These are phyloP conservation scores for Sinelater perroti DNA, from an alignment of 2,888 invertebrate genomes.

Conservation along the genomic window DNA sequence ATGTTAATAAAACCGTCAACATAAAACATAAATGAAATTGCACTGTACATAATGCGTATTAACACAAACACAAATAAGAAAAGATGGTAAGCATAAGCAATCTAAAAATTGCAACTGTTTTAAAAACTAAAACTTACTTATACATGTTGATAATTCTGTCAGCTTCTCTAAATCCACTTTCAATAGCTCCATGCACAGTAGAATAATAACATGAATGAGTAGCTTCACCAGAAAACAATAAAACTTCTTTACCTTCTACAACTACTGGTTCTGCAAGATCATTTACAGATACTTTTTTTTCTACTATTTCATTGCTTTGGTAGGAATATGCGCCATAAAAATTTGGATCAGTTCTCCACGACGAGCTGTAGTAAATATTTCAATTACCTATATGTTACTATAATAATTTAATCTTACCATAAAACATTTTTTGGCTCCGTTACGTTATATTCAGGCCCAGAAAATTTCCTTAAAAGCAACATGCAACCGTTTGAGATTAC, in stretches of 20 bases:
- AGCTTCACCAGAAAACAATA: slow-evolving; percentile 72
- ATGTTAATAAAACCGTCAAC: no score
- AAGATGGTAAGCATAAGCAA: no score
- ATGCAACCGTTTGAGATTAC: slow-evolving; percentile 64
- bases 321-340: slow-evolving; percentile 78
- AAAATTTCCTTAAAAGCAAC: slow-evolving; percentile 65
- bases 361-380: slow-evolving; percentile 64
- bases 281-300: slow-evolving; percentile 61
- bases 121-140: no score
- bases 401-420: slow-evolving; percentile 45
- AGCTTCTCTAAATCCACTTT: slow-evolving; percentile 65
- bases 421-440: slow-evolving; percentile 59
- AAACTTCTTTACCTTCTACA: slow-evolving; percentile 59
- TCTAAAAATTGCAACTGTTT: no score
- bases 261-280: slow-evolving; percentile 69
- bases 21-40: no score
- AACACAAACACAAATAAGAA: no score
- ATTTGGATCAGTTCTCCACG: slow-evolving; percentile 75
- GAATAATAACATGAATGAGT: slow-evolving; percentile 62
- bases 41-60: no score
- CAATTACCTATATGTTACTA: background rate
- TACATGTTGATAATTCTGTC: slow-evolving; percentile 58
- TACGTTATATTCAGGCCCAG: slow-evolving; percentile 63
- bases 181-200: slow-evolving; percentile 67
- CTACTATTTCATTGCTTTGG: slow-evolving; percentile 64